Evolutionary conservation across 2,888 invertebrate species (phyloP).

Genomic region (Heliconius ethilla): DNA sequence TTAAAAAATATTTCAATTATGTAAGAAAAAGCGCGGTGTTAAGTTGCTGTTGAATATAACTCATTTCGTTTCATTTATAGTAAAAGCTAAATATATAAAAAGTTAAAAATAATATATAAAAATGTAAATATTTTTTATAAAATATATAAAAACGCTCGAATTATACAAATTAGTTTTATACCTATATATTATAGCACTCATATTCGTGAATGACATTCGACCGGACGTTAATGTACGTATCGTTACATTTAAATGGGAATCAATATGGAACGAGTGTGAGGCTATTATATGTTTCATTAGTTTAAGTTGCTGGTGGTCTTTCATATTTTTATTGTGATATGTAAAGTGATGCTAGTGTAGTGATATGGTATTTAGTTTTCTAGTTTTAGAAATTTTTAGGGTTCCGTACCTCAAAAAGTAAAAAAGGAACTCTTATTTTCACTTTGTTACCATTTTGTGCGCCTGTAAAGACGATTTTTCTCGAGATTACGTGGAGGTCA

Average conservation of each 20-base stretch:
- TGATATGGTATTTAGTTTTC: background rate
- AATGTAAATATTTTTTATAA: too few relatives aligned
- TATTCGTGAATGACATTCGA: conserved; percentile 19
- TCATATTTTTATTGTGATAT: background rate
- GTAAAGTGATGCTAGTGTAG: background rate
- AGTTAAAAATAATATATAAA: too few relatives aligned
- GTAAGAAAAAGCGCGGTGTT: background rate
- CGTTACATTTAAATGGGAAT: conserved; percentile 14
- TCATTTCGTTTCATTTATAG: too few relatives aligned
- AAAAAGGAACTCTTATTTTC: too few relatives aligned
- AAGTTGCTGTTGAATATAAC: background rate
- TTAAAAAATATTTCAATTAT: background rate
- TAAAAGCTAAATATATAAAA: too few relatives aligned
- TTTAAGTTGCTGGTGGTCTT: background rate
- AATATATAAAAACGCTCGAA: too few relatives aligned
- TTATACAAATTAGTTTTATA: too few relatives aligned
- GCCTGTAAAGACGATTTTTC: too few relatives aligned
- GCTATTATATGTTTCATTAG: conserved; percentile 11
- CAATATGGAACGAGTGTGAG: background rate
- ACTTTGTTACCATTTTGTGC: too few relatives aligned
- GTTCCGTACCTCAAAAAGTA: too few relatives aligned
- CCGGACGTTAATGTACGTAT: conserved; percentile 23
- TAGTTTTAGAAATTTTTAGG: background rate
- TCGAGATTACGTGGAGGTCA: too few relatives aligned
- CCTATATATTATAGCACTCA: too few relatives aligned